Evolutionary conservation across 2,797 vertebrate genomes (phyloP).

Genomic region (Gila robusta): DNA sequence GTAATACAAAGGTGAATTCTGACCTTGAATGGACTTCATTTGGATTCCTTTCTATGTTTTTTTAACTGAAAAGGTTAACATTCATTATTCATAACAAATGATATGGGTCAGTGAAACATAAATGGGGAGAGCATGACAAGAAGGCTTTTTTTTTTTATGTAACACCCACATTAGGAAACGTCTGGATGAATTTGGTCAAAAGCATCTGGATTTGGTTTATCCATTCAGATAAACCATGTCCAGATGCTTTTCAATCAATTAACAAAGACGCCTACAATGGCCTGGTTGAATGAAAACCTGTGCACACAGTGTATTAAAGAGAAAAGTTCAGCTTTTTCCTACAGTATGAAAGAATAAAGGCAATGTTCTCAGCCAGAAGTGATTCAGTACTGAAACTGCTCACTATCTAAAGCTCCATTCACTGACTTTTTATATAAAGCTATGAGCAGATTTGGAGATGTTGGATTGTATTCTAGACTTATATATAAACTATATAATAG

Average conservation of each 20-base stretch:
- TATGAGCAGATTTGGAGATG: not conserved
- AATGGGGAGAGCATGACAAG: not conserved
- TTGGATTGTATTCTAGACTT: constrained; percentile 6
- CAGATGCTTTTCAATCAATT: constrained; percentile 38
- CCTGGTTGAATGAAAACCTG: constrained; percentile 29
- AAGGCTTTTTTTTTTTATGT: not conserved
- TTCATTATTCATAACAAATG: not conserved
- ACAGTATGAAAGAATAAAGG: not conserved
- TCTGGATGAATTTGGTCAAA: not conserved
- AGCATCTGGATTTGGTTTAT: constrained; percentile 41
- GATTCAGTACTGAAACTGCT: not conserved
- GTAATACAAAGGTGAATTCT: constrained; percentile 7
- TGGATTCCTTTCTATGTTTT: not conserved
- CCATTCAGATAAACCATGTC: not conserved
- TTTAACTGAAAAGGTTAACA: not conserved
- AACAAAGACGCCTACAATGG: not conserved
- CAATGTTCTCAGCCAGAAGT: not conserved
- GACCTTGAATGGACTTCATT: not conserved
- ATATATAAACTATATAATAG: constrained; percentile 16
- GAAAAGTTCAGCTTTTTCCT: not conserved
- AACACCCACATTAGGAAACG: not conserved
- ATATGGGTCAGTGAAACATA: not conserved
- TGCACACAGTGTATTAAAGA: constrained; percentile 5
- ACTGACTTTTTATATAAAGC: not conserved
- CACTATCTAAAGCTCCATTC: not conserved